Percentiles rank a stretch among this genome's conserved stretches.
Conservation (phyloP, 2,797 vertebrate species). For the Florisuga fusca region DNA sequence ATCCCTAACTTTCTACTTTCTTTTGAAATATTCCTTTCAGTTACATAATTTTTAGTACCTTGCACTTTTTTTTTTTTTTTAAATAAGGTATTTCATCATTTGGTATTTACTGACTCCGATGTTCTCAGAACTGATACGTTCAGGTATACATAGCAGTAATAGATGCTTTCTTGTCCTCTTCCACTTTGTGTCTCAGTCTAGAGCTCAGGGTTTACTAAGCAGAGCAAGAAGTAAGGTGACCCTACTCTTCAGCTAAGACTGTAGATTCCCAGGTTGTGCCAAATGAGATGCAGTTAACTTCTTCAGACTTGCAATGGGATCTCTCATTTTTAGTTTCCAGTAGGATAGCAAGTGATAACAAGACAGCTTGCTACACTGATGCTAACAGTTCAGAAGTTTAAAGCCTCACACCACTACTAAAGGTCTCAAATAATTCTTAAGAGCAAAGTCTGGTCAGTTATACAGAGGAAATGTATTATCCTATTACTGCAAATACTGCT, state of each 20-base stretch:
- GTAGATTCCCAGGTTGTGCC: background rate
- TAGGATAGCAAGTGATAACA: background rate
- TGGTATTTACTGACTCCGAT: background rate
- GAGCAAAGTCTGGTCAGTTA: background rate
- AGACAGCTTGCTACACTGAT: background rate
- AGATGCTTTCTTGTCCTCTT: background rate
- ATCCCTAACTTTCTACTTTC: background rate
- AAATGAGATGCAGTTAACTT: background rate
- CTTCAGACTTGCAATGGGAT: background rate
- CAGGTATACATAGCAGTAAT: background rate
- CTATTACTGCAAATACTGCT: background rate
- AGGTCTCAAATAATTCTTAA: background rate
- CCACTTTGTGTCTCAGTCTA: background rate
- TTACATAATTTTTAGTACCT: background rate
- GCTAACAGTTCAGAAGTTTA: background rate
- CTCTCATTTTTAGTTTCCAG: background rate
- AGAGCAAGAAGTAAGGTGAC: background rate
- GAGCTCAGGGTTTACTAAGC: background rate
- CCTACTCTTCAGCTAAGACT: background rate
- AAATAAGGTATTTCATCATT: background rate
- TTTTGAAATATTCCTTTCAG: background rate
- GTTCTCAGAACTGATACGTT: background rate
- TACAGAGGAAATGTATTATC: background rate
- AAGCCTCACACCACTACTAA: background rate
- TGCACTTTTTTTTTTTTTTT: background rate